phyloP scores from a whole-genome alignment of 2,888 invertebrate genomes.

The Drosophila siamana region DNA sequence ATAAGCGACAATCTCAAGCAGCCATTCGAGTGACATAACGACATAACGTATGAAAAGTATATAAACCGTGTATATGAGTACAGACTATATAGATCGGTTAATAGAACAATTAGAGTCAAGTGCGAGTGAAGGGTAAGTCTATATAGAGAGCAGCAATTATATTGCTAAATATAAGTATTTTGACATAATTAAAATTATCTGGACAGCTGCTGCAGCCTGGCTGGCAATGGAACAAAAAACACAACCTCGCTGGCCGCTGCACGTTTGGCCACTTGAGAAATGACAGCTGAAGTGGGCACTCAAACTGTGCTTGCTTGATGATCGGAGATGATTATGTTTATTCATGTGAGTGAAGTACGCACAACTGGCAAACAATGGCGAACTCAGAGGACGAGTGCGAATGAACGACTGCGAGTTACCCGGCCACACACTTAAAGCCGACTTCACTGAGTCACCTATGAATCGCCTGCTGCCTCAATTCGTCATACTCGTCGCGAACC shows the following conservation, averaged over 20 bases:
- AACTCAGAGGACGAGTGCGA: not conserved
- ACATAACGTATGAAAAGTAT: too few species aligned
- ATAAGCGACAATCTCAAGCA: not conserved
- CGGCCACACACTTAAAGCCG: too few species aligned
- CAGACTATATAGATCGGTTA: not conserved
- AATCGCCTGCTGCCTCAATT: too few species aligned
- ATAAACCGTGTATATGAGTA: too few species aligned
- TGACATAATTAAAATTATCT: constrained; percentile 43
- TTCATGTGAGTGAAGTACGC: constrained; percentile 15
- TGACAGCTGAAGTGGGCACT: constrained; percentile 29
- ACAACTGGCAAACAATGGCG: not conserved
- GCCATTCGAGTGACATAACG: not conserved
- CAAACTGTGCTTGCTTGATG: constrained; percentile 17
- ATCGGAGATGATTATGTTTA: constrained; percentile 31
- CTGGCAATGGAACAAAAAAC: not conserved
- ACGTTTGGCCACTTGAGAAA: constrained; percentile 32
- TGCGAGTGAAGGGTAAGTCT: constrained; percentile 5
- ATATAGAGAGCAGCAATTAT: not conserved
- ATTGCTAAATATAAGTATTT: constrained; percentile 25
- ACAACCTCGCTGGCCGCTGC: constrained; percentile 16
- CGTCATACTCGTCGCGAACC: too few species aligned
- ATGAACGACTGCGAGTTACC: too few species aligned
- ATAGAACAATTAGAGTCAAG: constrained; percentile 18
- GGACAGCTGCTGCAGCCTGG: constrained; percentile 13
- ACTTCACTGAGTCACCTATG: too few species aligned